Percentiles rank a stretch among this genome's conserved stretches.
phyloP scores from a whole-genome alignment of 2,797 vertebrate genomes.

The Cottoperca gobio region DNA sequence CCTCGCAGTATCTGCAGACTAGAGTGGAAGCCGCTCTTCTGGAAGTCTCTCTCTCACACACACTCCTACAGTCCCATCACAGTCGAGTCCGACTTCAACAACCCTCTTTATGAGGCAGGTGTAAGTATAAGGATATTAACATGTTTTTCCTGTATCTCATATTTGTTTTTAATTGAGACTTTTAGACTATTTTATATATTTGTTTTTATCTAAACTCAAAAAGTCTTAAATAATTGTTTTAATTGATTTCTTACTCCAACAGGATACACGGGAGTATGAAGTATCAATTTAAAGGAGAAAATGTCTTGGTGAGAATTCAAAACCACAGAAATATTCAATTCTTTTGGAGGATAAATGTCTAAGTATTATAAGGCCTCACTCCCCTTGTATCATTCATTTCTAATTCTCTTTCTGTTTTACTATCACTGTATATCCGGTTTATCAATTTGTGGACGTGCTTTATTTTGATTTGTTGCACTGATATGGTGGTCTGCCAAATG shows the following conservation, averaged over 20 bases:
- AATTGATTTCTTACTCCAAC: conserved; percentile 43
- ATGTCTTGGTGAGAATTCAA: conserved; percentile 48
- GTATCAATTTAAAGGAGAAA: conserved; percentile 90
- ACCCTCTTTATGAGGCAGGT: conserved; percentile 96
- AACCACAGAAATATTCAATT: conserved; percentile 56
- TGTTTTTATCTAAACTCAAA: neutral
- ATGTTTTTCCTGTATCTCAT: neutral
- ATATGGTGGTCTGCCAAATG: conserved; percentile 50
- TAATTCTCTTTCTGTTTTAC: conserved; percentile 21
- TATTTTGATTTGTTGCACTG: conserved; percentile 56
- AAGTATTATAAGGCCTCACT: conserved; percentile 71
- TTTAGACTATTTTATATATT: neutral
- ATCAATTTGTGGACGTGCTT: conserved; percentile 43
- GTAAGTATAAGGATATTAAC: conserved; percentile 76
- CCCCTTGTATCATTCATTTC: conserved; percentile 50
- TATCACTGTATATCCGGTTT: conserved; percentile 37
- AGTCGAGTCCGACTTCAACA: conserved; percentile 95
- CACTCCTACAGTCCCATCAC: conserved; percentile 96
- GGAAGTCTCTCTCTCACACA: conserved; percentile 93
- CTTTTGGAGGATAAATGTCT: conserved; percentile 68
- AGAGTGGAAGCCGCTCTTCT: conserved; percentile 93
- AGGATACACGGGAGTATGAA: conserved; percentile 95
- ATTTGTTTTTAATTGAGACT: neutral
- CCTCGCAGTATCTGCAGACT: conserved; percentile 86
- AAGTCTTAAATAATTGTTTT: neutral